Base-by-base conservation (phyloP, 2,797 vertebrate species). In the Choloepus didactylus region DNA sequence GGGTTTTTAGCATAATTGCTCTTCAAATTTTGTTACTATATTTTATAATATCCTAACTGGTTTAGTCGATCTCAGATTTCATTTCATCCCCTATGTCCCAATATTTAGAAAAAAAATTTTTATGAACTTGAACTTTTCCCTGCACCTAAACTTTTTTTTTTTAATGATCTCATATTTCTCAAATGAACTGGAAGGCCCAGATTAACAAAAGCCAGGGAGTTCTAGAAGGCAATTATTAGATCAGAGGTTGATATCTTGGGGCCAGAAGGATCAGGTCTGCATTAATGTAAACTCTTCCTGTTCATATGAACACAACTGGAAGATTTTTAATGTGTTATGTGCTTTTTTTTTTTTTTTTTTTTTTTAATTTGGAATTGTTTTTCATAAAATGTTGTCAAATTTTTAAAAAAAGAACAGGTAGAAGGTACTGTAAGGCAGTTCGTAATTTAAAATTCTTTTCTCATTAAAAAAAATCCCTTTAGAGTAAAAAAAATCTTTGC, bases 331-430 rank as follows among this genome's bases (percentile, higher is more conserved):
- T 70, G 25, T 21, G 54, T 27, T 66, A 44, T 72, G 90, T 92
- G 44, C 79, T 96, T 79, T 62, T 87, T 41, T 56, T 69, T 27
- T 51, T 96, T 79, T 62, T 87, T 41, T 56, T 69, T 27, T 51
- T 15, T 49, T 54, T 77, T 77, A 14, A 76, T 66, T 83, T 67
- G 21, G 90, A 91, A 73, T 79, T 60, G 7, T n/a, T 80, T 35
- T 85, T 85, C 44, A 41, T 23, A 75, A 25, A 25, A 8, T 80
- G 18, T 89, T 38, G 49, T 79, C 62, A 75, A 80, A 14, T 84
- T 92, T 27, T 14, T 38, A 66, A 91, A 67, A 56, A 70, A 44
- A 44, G 9, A 86, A 86, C 44, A 35, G 73, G 66, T 87, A 21
- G 31, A 81, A 79, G 10, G 3, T 29, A 79, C 64, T 69, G 2